phyloP scores from a whole-genome alignment of 1,140 invertebrate genomes.

The Aleiodes sp. region DNA sequence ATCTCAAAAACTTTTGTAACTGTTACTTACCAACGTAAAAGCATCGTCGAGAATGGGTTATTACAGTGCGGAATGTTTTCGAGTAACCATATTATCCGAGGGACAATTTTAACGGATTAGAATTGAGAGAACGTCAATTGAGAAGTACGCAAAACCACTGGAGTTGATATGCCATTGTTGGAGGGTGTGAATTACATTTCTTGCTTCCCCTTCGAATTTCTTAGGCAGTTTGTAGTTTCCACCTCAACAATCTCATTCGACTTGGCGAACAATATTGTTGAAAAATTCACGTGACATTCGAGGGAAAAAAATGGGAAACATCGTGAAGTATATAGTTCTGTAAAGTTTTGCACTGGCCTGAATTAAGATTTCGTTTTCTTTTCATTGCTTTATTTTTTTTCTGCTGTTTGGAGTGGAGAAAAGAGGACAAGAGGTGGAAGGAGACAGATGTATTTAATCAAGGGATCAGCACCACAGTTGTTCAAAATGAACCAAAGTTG shows the following conservation, averaged over 20 bases:
- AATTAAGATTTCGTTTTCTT: too few relatives aligned
- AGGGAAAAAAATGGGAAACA: neutral
- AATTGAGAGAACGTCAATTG: slow-evolving; percentile 1
- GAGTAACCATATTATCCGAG: neutral
- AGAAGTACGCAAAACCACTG: neutral
- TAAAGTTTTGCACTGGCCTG: too few relatives aligned
- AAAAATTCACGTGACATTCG: neutral
- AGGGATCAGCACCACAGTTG: slow-evolving; percentile 46
- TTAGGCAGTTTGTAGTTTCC: neutral
- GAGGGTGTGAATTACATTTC: neutral
- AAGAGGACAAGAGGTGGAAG: neutral
- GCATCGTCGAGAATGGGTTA: neutral
- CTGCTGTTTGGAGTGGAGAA: too few relatives aligned
- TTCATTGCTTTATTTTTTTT: too few relatives aligned
- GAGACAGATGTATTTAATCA: slow-evolving; percentile 52
- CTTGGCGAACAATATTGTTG: neutral
- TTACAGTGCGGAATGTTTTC: neutral
- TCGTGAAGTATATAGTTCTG: neutral
- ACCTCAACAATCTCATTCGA: neutral
- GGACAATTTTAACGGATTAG: neutral
- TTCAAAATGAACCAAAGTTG: slow-evolving; percentile 53
- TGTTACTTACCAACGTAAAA: too few relatives aligned
- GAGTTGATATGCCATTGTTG: neutral
- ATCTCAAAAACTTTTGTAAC: too few relatives aligned
- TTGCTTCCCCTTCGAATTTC: neutral